These are phyloP conservation scores for Monochamus saltuarius DNA, from an alignment of 1,140 invertebrate genomes.

Conservation along the genomic window DNA sequence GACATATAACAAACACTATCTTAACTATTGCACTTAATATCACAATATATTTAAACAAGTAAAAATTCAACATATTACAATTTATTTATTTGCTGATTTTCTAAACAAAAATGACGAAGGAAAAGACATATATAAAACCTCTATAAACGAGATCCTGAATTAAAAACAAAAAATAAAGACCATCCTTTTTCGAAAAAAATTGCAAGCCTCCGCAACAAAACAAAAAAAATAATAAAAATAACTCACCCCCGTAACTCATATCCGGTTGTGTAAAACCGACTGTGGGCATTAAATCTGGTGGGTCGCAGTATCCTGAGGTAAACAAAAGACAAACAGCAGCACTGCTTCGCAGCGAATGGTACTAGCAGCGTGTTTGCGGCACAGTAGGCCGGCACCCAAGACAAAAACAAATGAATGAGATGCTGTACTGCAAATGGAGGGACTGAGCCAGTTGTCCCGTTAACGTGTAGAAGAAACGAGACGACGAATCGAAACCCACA, in stretches of 20 bases:
- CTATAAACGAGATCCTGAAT: no score
- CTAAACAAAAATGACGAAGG: no score
- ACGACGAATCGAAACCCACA: not conserved
- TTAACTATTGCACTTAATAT: no score
- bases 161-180: no score
- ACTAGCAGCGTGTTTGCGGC: not conserved
- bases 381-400: conserved; percentile 3
- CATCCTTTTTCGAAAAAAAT: no score
- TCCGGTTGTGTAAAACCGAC: conserved; percentile 20
- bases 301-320: conserved; percentile 2
- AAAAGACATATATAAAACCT: no score
- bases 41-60: no score
- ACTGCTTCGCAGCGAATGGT: conserved; percentile 6
- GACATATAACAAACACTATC: no score
- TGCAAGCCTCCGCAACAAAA: not conserved
- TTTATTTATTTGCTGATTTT: no score
- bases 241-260: conserved; percentile 20
- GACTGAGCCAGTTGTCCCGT: conserved; percentile 15
- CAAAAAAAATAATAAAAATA: not conserved
- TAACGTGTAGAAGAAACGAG: not conserved
- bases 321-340: conserved; percentile 12
- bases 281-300: conserved; percentile 14
- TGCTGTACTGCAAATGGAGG: conserved; percentile 20
- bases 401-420: conserved; percentile 12
- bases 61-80: no score